Evolutionary conservation across 2,797 vertebrate species (phyloP).

Genomic region (Clarias pachynema): DNA sequence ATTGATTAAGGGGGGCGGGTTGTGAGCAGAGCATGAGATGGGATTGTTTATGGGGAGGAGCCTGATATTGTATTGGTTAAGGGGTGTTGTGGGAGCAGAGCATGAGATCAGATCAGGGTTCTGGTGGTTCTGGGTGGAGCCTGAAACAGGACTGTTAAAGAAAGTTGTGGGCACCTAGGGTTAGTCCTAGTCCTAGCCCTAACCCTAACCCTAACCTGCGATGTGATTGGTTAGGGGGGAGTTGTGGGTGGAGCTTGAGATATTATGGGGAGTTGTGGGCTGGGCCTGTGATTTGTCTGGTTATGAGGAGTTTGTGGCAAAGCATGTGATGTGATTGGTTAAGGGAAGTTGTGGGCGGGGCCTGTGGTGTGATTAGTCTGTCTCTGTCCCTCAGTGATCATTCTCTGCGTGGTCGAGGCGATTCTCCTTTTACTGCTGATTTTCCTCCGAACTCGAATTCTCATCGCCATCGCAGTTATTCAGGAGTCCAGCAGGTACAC

Average conservation of each 20-base stretch:
- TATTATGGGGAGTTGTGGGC: neutral
- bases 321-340: neutral
- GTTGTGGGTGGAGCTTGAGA: neutral
- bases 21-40: neutral
- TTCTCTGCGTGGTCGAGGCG: slow-evolving; percentile 78
- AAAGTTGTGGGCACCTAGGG: neutral
- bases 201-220: neutral
- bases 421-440: slow-evolving; percentile 81
- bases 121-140: neutral
- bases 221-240: neutral
- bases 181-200: no score
- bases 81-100: neutral
- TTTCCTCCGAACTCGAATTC: slow-evolving; percentile 84
- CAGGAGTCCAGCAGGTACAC: slow-evolving; percentile 86
- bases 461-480: slow-evolving; percentile 86
- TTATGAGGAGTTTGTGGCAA: neutral
- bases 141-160: neutral
- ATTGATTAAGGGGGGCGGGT: neutral
- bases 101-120: neutral
- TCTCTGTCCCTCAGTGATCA: slow-evolving; percentile 77
- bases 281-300: neutral
- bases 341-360: neutral
- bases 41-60: neutral
- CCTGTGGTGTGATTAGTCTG: neutral
- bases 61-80: neutral